A percentile compares a stretch with the other conserved stretches of the same genome.
phyloP scores from a whole-genome alignment of 1,140 invertebrate genomes.

The Rhizoglyphus robini region DNA sequence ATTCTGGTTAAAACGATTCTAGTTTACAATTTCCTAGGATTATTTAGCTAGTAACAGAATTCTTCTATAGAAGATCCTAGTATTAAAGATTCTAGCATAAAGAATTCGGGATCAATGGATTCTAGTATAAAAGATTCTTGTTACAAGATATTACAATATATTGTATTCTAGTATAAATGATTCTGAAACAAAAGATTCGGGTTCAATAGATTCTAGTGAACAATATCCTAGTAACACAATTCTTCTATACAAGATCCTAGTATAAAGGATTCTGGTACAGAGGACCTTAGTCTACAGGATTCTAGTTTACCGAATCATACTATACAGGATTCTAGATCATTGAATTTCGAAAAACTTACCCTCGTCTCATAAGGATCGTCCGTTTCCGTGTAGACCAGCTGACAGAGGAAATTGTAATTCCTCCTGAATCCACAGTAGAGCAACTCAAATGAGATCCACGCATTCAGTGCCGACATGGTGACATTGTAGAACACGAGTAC shows the following conservation, averaged over 20 bases:
- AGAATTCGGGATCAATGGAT: too few relatives aligned
- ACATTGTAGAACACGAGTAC: conserved; percentile 38
- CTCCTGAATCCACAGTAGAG: conserved; percentile 54
- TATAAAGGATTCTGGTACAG: neutral
- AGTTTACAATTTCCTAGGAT: too few relatives aligned
- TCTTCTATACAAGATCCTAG: neutral
- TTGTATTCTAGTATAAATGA: too few relatives aligned
- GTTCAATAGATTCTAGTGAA: conserved; percentile 3
- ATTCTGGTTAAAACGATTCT: too few relatives aligned
- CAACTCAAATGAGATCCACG: conserved; percentile 40
- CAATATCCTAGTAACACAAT: neutral
- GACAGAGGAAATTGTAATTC: conserved; percentile 75
- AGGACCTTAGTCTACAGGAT: neutral
- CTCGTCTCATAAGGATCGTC: conserved; percentile 67
- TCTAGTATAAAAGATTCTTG: too few relatives aligned
- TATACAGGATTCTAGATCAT: neutral
- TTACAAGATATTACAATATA: too few relatives aligned
- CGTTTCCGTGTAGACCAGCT: conserved; percentile 59
- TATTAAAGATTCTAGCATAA: too few relatives aligned
- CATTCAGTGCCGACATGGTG: conserved; percentile 34
- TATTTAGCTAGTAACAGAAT: too few relatives aligned
- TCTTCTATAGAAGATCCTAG: too few relatives aligned
- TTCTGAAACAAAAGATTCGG: too few relatives aligned
- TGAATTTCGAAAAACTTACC: conserved; percentile 40
- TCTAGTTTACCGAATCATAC: conserved; percentile 1